Conservation (phyloP, 1,140 invertebrate genomes). For the Calycopis cecrops region DNA sequence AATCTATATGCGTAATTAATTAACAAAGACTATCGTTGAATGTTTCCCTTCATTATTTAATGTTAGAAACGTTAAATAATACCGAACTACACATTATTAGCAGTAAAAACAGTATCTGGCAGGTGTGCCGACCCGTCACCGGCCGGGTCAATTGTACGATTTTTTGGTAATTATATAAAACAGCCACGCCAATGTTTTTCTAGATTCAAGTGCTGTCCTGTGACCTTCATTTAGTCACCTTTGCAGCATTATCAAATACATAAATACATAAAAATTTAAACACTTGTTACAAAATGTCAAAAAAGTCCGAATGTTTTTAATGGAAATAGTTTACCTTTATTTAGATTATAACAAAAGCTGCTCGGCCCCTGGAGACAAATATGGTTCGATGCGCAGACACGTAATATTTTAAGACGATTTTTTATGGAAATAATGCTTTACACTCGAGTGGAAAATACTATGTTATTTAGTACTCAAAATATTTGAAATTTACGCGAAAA, state of each 20-base stretch:
- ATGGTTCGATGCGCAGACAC: slow-evolving; percentile 61
- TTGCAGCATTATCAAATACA: slow-evolving; percentile 25
- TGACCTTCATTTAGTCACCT: slow-evolving; percentile 56
- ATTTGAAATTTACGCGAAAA: slow-evolving; percentile 76
- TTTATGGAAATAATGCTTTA: slow-evolving; percentile 47
- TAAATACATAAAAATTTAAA: slow-evolving; percentile 66
- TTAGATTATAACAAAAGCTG: slow-evolving; percentile 74
- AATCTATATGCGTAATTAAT: slow-evolving; percentile 36
- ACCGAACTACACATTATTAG: slow-evolving; percentile 29
- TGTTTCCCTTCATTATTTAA: not conserved
- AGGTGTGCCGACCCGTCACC: slow-evolving; percentile 41
- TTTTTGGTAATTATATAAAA: slow-evolving; percentile 62
- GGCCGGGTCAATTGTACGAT: slow-evolving; percentile 42
- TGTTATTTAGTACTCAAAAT: slow-evolving; percentile 65
- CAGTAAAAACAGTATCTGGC: slow-evolving; percentile 24
- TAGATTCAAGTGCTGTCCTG: slow-evolving; percentile 38
- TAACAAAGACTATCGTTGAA: slow-evolving; percentile 27
- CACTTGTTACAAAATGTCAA: slow-evolving; percentile 70
- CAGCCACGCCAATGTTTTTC: slow-evolving; percentile 56
- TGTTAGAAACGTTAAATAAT: slow-evolving; percentile 21
- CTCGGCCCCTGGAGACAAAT: slow-evolving; percentile 63
- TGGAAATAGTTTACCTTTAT: slow-evolving; percentile 72
- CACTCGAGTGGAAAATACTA: slow-evolving; percentile 71
- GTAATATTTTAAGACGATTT: slow-evolving; percentile 53
- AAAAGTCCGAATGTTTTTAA: slow-evolving; percentile 64